Percentiles rank a stretch among this genome's conserved stretches.
phyloP scores from a whole-genome alignment of 1,140 invertebrate genomes.

The Palaemon carinicauda region DNA sequence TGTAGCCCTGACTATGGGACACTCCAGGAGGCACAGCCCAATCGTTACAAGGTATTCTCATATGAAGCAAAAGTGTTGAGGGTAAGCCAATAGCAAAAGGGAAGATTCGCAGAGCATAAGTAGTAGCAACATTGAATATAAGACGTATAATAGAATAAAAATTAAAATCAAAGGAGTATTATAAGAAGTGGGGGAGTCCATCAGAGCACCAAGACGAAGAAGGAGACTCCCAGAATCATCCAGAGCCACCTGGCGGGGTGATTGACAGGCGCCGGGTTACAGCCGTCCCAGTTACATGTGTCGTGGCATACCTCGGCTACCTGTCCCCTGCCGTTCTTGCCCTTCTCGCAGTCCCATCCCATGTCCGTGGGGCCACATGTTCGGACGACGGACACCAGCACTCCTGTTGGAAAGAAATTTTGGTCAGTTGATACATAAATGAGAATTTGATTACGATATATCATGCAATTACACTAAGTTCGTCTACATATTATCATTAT shows the following conservation, averaged over 20 bases:
- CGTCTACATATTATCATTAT: too few relatives aligned
- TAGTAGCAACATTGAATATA: too few relatives aligned
- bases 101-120: too few relatives aligned
- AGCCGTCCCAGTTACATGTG: slow-evolving; percentile 37
- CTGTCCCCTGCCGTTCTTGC: not conserved
- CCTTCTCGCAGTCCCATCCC: slow-evolving; percentile 45
- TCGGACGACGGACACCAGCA: slow-evolving; percentile 17
- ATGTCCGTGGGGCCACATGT: slow-evolving; percentile 32
- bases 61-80: too few relatives aligned
- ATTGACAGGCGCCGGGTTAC: slow-evolving; percentile 17
- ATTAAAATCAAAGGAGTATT: not conserved
- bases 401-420: not conserved
- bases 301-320: slow-evolving; percentile 22
- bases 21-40: too few relatives aligned
- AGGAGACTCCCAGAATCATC: not conserved
- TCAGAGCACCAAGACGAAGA: not conserved
- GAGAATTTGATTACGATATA: too few relatives aligned
- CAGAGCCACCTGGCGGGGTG: not conserved
- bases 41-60: too few relatives aligned
- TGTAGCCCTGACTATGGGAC: too few relatives aligned
- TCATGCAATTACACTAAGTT: too few relatives aligned
- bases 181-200: not conserved
- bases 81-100: too few relatives aligned
- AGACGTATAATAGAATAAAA: not conserved
- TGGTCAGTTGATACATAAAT: too few relatives aligned